phyloP scores from a whole-genome alignment of 1,140 invertebrate genomes.

The Drosophila arizonae region DNA sequence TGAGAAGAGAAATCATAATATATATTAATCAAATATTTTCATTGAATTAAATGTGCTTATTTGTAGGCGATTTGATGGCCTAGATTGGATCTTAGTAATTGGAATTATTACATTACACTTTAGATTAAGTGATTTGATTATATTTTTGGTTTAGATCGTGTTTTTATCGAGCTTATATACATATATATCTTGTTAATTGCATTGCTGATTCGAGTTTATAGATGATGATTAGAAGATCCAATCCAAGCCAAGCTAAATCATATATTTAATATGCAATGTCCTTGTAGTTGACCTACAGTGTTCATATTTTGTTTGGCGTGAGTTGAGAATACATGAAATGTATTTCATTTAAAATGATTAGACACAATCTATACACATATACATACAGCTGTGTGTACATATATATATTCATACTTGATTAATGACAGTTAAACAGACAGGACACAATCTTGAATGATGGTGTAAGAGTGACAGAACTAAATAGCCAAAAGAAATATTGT shows the following conservation, averaged over 20 bases:
- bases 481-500: background rate
- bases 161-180: no score
- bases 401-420: constrained; percentile 9
- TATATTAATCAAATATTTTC: constrained; percentile 67
- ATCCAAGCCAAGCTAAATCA: constrained; percentile 12
- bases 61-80: constrained; percentile 5
- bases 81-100: constrained; percentile 6
- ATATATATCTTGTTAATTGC: no score
- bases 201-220: background rate
- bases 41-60: constrained; percentile 37
- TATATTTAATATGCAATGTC: constrained; percentile 3
- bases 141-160: no score
- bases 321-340: constrained; percentile 8
- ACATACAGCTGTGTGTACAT: constrained; percentile 29
- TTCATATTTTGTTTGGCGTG: background rate
- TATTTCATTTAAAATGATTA: constrained; percentile 10
- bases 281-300: constrained; percentile 3
- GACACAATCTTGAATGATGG: constrained; percentile 13
- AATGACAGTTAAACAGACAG: constrained; percentile 20
- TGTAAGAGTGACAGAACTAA: constrained; percentile 10
- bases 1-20: constrained; percentile 78
- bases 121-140: no score
- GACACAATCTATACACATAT: constrained; percentile 19
- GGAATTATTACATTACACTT: background rate
- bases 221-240: background rate